phyloP scores from a whole-genome alignment of 2,797 vertebrate genomes.

The Fratercula arctica region DNA sequence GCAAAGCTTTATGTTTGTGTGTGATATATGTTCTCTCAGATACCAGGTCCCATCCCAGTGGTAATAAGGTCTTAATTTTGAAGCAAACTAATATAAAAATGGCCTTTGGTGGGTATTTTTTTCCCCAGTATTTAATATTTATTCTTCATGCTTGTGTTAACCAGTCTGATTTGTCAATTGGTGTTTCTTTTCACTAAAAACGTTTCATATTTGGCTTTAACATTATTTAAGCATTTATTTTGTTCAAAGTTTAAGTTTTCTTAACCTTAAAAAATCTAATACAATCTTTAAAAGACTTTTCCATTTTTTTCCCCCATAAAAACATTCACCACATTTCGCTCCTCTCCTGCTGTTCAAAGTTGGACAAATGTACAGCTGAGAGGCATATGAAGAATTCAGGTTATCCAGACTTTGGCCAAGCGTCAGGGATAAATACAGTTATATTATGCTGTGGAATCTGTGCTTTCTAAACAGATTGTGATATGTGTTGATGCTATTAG shows the following conservation, averaged over 20 bases:
- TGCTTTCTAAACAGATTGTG: neutral
- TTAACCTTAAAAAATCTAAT: neutral
- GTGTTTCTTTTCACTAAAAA: neutral
- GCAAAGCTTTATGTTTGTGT: neutral
- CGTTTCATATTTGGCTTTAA: neutral
- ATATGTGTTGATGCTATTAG: neutral
- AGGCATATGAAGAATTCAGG: neutral
- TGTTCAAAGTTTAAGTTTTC: neutral
- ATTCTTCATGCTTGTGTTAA: neutral
- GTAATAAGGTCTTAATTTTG: neutral
- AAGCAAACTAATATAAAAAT: neutral
- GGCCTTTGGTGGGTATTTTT: fast-evolving
- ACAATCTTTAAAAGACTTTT: neutral
- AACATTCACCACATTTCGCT: neutral
- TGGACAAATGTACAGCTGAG: neutral
- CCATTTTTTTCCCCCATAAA: neutral
- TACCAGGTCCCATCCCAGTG: neutral
- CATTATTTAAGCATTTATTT: neutral
- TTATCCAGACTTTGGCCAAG: neutral
- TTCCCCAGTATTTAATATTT: neutral
- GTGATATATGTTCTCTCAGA: neutral
- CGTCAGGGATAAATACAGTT: neutral
- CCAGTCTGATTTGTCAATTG: neutral
- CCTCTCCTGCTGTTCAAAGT: neutral
- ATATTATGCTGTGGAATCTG: neutral